These are phyloP conservation scores for Macrotrachela quadricornifera DNA, from an alignment of 1,140 invertebrate species.

Conservation along the genomic window DNA sequence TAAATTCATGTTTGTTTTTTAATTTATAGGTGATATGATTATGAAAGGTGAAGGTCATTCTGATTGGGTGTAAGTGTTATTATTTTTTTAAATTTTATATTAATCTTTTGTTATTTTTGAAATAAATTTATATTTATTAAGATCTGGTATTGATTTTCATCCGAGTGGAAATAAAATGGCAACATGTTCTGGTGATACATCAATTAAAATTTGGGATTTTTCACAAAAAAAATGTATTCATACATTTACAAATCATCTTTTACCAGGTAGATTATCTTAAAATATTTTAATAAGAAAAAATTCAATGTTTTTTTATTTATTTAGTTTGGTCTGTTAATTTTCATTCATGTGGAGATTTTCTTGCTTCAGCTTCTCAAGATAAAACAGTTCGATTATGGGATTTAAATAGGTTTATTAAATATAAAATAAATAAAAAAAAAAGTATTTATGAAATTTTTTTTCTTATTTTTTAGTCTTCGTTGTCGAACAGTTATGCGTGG, in stretches of 20 bases:
- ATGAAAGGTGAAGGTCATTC: constrained; percentile 31
- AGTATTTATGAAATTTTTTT: background rate
- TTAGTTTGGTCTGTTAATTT: constrained; percentile 28
- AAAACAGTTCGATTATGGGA: constrained; percentile 30
- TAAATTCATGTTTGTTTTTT: no score
- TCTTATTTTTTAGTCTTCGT: constrained; percentile 14
- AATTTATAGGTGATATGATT: constrained; percentile 18
- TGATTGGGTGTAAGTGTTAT: constrained; percentile 24
- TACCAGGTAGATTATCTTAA: background rate
- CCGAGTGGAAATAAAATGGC: constrained; percentile 6
- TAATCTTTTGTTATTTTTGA: background rate
- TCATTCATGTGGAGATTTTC: constrained; percentile 29
- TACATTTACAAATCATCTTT: constrained; percentile 2
- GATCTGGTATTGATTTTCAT: no score
- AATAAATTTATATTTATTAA: no score
- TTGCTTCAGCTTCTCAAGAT: constrained; percentile 30
- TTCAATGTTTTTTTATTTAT: constrained; percentile 6
- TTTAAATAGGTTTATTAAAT: constrained; percentile 23
- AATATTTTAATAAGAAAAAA: background rate
- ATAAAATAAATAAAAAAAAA: background rate
- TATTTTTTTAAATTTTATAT: background rate
- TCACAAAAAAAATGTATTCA: constrained; percentile 4
- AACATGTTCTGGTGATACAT: constrained; percentile 5
- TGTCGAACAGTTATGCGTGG: constrained; percentile 27
- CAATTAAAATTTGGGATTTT: constrained; percentile 5